These are phyloP conservation scores for Falco concolor DNA, from an alignment of 2,797 vertebrate genomes.

Conservation along the genomic window DNA sequence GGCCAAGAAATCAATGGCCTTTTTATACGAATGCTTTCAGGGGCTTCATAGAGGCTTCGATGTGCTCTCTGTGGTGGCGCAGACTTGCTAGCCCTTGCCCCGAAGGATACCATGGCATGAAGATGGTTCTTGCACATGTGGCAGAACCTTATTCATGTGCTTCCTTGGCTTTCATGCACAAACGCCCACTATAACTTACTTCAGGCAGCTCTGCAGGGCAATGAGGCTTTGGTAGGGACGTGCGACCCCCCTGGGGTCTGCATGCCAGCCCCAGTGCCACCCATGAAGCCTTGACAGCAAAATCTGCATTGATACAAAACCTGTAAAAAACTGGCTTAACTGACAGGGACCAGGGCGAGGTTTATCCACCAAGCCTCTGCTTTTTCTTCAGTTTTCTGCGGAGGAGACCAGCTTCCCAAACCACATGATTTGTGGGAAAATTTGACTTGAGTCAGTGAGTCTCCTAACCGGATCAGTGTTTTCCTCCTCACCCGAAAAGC, in stretches of 20 bases:
- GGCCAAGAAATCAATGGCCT: not conserved
- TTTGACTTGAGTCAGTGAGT: not conserved
- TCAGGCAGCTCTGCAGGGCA: not conserved
- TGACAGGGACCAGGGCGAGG: not conserved
- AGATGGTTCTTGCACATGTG: fast-evolving
- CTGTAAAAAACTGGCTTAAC: not conserved
- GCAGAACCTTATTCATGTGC: fast-evolving
- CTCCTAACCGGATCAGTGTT: not conserved
- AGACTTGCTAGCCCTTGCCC: not conserved
- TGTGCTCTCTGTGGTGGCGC: not conserved
- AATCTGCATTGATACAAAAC: not conserved
- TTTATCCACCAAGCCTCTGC: not conserved
- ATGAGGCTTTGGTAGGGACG: fast-evolving
- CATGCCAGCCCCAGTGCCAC: not conserved
- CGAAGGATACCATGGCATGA: not conserved
- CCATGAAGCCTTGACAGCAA: not conserved
- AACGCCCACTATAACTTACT: not conserved
- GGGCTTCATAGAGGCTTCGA: not conserved
- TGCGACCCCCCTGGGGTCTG: not conserved
- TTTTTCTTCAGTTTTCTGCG: not conserved
- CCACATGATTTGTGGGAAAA: not conserved
- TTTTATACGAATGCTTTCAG: not conserved
- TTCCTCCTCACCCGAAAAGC: not conserved
- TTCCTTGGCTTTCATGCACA: not conserved
- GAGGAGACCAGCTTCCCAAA: not conserved